Conservation (phyloP, 1,140 invertebrate species). For the Dryas iulia region DNA sequence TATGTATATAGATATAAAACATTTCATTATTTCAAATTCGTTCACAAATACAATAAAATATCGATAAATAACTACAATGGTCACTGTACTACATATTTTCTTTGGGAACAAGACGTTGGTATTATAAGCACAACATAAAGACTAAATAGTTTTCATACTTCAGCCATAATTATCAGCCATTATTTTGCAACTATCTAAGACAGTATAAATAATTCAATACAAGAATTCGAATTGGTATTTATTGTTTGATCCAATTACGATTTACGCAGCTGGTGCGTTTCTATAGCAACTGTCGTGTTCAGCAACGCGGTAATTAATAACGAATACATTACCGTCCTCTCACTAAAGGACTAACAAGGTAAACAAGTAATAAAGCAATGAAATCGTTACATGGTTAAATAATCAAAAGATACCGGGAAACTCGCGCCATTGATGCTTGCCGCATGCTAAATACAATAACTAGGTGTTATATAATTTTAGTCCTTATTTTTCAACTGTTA, state of each 20-base stretch:
- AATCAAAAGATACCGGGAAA: neutral
- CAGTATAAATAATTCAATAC: conserved; percentile 45
- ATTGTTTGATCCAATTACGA: conserved; percentile 53
- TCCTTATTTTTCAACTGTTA: neutral
- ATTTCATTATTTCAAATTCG: too few relatives aligned
- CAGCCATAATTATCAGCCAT: neutral
- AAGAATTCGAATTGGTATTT: conserved; percentile 63
- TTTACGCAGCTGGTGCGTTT: conserved; percentile 15
- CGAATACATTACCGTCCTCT: conserved; percentile 15
- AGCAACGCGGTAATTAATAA: conserved; percentile 1
- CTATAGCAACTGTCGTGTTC: conserved; percentile 13
- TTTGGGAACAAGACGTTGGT: too few relatives aligned
- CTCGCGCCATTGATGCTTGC: conserved; percentile 3
- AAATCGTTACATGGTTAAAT: conserved; percentile 13
- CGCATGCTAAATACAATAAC: conserved; percentile 14
- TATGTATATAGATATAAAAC: too few relatives aligned
- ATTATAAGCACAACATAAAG: too few relatives aligned
- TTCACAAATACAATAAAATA: too few relatives aligned
- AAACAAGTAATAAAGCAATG: conserved; percentile 15
- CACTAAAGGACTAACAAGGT: conserved; percentile 8
- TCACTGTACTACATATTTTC: too few relatives aligned
- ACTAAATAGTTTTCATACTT: neutral
- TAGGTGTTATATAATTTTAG: neutral
- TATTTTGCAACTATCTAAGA: conserved; percentile 15
- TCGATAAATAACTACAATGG: too few relatives aligned